phyloP scores from a whole-genome alignment of 1,140 invertebrate genomes.

The Scaptodrosophila lebanonensis region DNA sequence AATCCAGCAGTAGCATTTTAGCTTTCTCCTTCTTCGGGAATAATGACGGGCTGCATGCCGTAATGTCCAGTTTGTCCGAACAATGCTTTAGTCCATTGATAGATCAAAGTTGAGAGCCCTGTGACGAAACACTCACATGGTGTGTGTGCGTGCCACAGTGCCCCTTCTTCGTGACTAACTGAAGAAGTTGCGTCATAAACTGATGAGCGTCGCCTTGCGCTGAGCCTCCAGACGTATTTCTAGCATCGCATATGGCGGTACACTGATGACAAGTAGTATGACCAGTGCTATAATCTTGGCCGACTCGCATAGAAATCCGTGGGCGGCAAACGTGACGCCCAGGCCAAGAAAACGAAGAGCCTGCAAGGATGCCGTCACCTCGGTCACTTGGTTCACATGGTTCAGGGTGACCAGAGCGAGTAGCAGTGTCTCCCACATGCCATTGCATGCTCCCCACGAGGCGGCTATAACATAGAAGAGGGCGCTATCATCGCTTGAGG shows the following conservation, averaged over 20 bases:
- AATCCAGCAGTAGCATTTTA: background rate
- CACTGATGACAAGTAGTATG: conserved; percentile 74
- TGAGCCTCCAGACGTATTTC: conserved; percentile 76
- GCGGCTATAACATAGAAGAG: conserved; percentile 84
- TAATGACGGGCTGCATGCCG: background rate
- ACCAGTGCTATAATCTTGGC: conserved; percentile 74
- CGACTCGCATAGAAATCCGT: conserved; percentile 73
- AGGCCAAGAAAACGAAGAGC: conserved; percentile 65
- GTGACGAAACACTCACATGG: conserved; percentile 68
- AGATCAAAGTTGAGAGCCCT: conserved; percentile 8
- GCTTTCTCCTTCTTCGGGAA: conserved; percentile 1
- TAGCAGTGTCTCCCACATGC: conserved; percentile 83
- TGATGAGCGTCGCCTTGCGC: conserved; percentile 70
- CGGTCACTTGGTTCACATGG: conserved; percentile 57
- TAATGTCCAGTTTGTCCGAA: conserved; percentile 1
- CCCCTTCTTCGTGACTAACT: conserved; percentile 70
- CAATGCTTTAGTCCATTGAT: too few relatives aligned
- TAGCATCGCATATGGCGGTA: conserved; percentile 77
- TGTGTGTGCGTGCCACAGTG: conserved; percentile 63
- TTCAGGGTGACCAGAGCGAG: conserved; percentile 73
- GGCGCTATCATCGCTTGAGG: conserved; percentile 83
- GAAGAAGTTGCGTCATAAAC: conserved; percentile 76
- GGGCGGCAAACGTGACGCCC: conserved; percentile 69
- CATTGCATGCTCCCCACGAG: conserved; percentile 85
- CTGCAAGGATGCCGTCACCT: conserved; percentile 61